These are phyloP conservation scores for Nyctalus aviator DNA, from an alignment of 2,797 vertebrate genomes.

Conservation along the genomic window DNA sequence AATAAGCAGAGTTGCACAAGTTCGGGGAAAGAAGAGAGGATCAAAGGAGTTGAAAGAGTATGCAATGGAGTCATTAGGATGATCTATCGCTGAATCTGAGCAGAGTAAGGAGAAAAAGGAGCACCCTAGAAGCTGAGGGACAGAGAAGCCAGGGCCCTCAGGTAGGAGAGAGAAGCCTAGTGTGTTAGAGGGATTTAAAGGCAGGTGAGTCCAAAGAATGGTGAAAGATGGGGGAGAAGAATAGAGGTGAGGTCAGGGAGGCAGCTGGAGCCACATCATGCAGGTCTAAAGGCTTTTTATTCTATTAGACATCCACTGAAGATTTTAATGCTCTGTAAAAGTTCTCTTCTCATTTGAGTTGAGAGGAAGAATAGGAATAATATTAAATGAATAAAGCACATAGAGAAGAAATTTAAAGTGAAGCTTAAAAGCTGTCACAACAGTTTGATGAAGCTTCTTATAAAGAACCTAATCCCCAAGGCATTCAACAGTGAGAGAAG, in stretches of 20 bases:
- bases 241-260: not conserved
- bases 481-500: not conserved
- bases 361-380: not conserved
- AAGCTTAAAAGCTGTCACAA: not conserved
- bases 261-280: not conserved
- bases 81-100: not conserved
- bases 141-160: not conserved
- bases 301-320: not conserved
- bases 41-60: not conserved
- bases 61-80: not conserved
- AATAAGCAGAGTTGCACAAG: not conserved
- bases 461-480: not conserved
- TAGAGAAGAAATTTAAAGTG: not conserved
- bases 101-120: not conserved
- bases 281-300: not conserved
- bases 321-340: not conserved
- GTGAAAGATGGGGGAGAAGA: not conserved
- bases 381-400: not conserved
- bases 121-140: not conserved
- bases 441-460: not conserved
- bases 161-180: accelerated
- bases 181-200: not conserved
- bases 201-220: not conserved
- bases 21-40: not conserved
- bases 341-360: not conserved